phyloP scores from a whole-genome alignment of 2,888 invertebrate genomes.

The Drosophila mercatorum region DNA sequence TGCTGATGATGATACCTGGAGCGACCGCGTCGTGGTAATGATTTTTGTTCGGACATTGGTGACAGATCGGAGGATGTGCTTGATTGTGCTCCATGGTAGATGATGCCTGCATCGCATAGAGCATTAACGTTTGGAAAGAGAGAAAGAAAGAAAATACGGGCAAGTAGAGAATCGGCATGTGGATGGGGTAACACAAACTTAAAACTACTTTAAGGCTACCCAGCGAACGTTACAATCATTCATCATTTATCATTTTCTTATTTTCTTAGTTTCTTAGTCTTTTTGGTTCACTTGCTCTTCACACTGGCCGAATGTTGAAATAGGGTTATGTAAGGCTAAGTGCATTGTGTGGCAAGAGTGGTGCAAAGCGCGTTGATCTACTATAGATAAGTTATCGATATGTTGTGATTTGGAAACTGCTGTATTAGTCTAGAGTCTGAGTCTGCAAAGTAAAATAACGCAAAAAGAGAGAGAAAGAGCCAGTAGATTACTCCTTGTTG shows the following conservation, averaged over 20 bases:
- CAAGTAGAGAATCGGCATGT: conserved; percentile 62
- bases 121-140: conserved; percentile 44
- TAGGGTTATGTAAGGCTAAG: conserved; percentile 22
- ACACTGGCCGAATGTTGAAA: conserved; percentile 39
- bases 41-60: conserved; percentile 91
- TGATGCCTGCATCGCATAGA: conserved; percentile 86
- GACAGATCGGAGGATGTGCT: conserved; percentile 92
- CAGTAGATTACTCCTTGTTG: conserved; percentile 54
- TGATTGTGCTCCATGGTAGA: conserved; percentile 90
- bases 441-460: conserved; percentile 78
- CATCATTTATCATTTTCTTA: not conserved
- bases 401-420: conserved; percentile 84
- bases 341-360: conserved; percentile 35
- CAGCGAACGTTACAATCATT: conserved; percentile 18
- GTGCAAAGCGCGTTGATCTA: conserved; percentile 50
- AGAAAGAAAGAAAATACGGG: conserved; percentile 73
- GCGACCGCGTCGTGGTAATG: conserved; percentile 89
- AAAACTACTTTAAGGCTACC: conserved; percentile 46
- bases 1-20: conserved; percentile 87
- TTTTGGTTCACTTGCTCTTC: conserved; percentile 28
- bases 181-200: conserved; percentile 43
- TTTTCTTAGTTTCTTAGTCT: conserved; percentile 34
- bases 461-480: conserved; percentile 56
- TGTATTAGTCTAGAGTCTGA: conserved; percentile 83
- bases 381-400: conserved; percentile 83